Evolutionary conservation across 2,113 vertebrate genomes (phyloP).

Genomic region (Sinosuthora webbiana): DNA sequence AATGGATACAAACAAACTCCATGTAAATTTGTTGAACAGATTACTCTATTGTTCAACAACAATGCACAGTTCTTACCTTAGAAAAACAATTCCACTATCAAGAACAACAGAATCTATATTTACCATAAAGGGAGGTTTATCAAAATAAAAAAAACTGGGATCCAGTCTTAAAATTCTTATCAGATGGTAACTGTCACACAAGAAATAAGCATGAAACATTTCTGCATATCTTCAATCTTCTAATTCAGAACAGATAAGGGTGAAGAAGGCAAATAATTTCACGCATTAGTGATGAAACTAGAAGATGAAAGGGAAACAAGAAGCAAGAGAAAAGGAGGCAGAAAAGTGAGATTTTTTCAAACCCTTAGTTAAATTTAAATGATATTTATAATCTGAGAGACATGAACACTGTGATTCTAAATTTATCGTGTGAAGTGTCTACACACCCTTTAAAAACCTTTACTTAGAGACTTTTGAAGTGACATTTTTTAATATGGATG

Average conservation of each 20-base stretch:
- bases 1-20: not conserved
- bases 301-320: not conserved
- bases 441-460: not conserved
- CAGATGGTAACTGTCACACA: not conserved
- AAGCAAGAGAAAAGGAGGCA: not conserved
- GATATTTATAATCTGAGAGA: not conserved
- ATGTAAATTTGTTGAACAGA: conserved; percentile 1
- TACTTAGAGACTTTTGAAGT: not conserved
- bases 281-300: not conserved
- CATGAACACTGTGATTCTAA: not conserved
- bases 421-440: not conserved
- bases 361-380: conserved; percentile 12
- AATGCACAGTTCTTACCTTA: not conserved
- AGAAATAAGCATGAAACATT: not conserved
- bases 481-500: not conserved
- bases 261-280: not conserved
- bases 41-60: not conserved
- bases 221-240: not conserved
- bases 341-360: not conserved
- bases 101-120: not conserved
- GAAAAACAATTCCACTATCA: not conserved
- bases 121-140: not conserved
- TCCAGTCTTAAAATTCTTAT: not conserved
- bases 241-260: not conserved
- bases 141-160: not conserved